phyloP scores from a whole-genome alignment of 2,797 vertebrate species.

The Pelodytes ibericus region DNA sequence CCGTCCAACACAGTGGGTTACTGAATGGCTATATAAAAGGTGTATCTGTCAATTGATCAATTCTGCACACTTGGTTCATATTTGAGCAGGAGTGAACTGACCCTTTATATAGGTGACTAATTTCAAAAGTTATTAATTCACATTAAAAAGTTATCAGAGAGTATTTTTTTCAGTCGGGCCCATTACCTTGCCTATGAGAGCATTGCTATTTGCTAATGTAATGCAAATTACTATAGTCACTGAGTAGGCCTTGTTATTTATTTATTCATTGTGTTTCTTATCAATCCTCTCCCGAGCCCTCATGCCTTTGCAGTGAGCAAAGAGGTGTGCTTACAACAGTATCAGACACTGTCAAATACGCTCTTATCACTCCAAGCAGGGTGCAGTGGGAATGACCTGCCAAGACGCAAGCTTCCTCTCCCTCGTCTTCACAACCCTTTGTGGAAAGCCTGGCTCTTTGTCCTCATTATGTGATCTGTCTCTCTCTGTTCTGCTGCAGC shows the following conservation, averaged over 20 bases:
- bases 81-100: no score
- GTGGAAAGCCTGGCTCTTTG: slow-evolving; percentile 67
- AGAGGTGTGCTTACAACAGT: slow-evolving; percentile 69
- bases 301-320: slow-evolving; percentile 54
- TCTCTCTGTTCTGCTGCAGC: slow-evolving; percentile 54
- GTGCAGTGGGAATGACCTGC: slow-evolving; percentile 76
- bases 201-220: slow-evolving; percentile 68
- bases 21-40: no score
- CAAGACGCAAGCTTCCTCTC: slow-evolving; percentile 66
- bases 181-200: slow-evolving; percentile 56
- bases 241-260: slow-evolving; percentile 75
- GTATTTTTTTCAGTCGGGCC: slow-evolving; percentile 58
- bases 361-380: slow-evolving; percentile 83
- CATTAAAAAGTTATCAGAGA: neutral
- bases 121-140: neutral
- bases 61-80: no score
- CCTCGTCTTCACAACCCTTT: slow-evolving; percentile 64
- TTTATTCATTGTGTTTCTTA: slow-evolving; percentile 82
- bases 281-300: slow-evolving; percentile 71
- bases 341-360: slow-evolving; percentile 73
- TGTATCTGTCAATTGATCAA: no score
- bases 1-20: no score
- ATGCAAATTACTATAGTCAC: slow-evolving; percentile 76
- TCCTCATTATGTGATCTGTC: slow-evolving; percentile 63
- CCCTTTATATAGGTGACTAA: no score